These are phyloP conservation scores for Asteroscopus sphinx DNA, from an alignment of 2,888 invertebrate species.

Conservation along the genomic window DNA sequence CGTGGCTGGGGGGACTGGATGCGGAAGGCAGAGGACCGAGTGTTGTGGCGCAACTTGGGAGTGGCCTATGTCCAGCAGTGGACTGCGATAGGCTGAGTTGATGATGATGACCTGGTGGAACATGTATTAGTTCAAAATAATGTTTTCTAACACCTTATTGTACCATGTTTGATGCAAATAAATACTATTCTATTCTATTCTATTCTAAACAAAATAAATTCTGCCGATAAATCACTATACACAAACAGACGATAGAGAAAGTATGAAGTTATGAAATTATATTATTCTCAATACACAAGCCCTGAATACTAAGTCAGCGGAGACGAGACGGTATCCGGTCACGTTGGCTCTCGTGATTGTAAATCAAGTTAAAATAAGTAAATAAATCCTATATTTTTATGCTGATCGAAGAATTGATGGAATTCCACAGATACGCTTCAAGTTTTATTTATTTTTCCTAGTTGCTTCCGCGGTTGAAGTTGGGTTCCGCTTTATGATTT, in stretches of 20 bases:
- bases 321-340: constrained; percentile 27
- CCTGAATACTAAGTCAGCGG: constrained; percentile 48
- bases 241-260: constrained; percentile 52
- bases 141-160: too few species aligned
- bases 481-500: neutral
- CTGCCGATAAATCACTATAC: constrained; percentile 29
- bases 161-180: too few species aligned
- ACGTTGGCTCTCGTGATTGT: constrained; percentile 48
- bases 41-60: too few species aligned
- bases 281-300: constrained; percentile 44
- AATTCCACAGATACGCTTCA: constrained; percentile 28
- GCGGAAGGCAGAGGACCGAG: too few species aligned
- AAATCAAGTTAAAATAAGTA: constrained; percentile 56
- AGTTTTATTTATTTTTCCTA: constrained; percentile 19
- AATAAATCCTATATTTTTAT: constrained; percentile 45
- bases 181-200: too few species aligned
- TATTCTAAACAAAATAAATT: constrained; percentile 34
- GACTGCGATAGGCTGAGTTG: too few species aligned
- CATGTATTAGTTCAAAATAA: too few species aligned
- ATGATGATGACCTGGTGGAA: too few species aligned
- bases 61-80: too few species aligned
- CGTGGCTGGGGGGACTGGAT: too few species aligned
- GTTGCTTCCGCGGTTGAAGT: neutral
- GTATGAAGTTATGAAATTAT: constrained; percentile 54
- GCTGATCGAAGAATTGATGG: constrained; percentile 38